A percentile compares a stretch with the other conserved stretches of the same genome.
These are phyloP conservation scores for Coelinius sp. DNA, from an alignment of 2,888 invertebrate species.

Conservation along the genomic window DNA sequence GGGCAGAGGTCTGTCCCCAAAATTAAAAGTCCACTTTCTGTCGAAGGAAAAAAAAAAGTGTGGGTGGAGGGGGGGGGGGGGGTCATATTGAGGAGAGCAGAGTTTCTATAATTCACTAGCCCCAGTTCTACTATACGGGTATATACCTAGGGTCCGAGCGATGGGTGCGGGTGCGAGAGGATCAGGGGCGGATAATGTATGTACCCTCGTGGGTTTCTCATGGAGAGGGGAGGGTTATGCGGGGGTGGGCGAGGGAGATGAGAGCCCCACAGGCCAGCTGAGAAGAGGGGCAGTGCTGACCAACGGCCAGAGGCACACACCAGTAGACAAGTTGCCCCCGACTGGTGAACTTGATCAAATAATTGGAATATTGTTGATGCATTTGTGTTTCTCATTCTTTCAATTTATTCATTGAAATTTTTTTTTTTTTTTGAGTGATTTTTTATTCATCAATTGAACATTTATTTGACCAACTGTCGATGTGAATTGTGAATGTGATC, in stretches of 20 bases:
- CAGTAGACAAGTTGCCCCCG: conserved; percentile 67
- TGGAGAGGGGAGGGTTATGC: conserved; percentile 32
- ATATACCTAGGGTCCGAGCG: conserved; percentile 12
- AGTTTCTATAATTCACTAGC: conserved; percentile 66
- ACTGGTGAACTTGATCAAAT: conserved; percentile 58
- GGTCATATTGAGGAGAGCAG: conserved; percentile 43
- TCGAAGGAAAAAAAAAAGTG: conserved; percentile 4
- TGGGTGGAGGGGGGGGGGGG: conserved; percentile 35
- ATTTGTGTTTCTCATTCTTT: neutral
- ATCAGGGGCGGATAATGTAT: conserved; percentile 68
- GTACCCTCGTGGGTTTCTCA: conserved; percentile 60
- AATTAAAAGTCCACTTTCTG: conserved; percentile 59
- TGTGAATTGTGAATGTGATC: neutral
- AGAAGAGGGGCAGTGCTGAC: conserved; percentile 66
- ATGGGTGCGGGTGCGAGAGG: conserved; percentile 52
- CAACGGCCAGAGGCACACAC: conserved; percentile 63
- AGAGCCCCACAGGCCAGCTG: conserved; percentile 54
- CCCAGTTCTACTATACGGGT: conserved; percentile 42
- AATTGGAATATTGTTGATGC: neutral
- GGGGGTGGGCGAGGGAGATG: conserved; percentile 29
- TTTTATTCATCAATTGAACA: neutral
- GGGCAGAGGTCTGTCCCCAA: conserved; percentile 34
- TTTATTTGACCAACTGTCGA: neutral
- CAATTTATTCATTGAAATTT: neutral
- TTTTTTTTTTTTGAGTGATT: neutral